Evolutionary conservation across 2,113 vertebrate species (phyloP).

Genomic region (Charadrius vociferus): DNA sequence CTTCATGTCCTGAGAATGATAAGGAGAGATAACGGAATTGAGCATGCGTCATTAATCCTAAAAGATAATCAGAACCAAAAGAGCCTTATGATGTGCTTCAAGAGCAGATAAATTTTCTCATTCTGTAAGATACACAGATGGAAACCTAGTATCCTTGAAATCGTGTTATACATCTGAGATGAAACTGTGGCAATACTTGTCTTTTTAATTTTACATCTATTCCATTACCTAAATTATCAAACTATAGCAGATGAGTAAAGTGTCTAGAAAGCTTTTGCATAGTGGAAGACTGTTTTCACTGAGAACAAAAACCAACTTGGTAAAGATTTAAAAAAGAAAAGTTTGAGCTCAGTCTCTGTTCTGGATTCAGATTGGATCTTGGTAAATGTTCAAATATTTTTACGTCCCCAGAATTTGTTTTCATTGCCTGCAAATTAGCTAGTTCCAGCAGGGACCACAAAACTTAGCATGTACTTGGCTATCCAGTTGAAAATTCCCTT

Average conservation of each 20-base stretch:
- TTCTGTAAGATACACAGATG: neutral
- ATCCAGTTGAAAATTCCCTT: neutral
- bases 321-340: neutral
- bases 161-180: neutral
- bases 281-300: neutral
- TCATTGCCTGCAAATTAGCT: neutral
- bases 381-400: slow-evolving; percentile 10
- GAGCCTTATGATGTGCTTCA: neutral
- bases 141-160: neutral
- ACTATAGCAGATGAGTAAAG: neutral
- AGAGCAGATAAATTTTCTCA: neutral
- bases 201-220: neutral
- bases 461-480: neutral
- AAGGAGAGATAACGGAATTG: neutral
- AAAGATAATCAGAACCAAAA: neutral
- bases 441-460: neutral
- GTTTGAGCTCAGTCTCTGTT: neutral
- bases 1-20: neutral
- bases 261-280: neutral
- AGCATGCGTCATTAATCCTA: neutral
- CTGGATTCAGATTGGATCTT: neutral
- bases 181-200: neutral
- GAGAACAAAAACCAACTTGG: neutral
- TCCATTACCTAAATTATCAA: neutral
- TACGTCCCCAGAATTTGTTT: neutral